Percentiles rank a stretch among this genome's conserved stretches.
Evolutionary conservation across 2,888 invertebrate genomes (phyloP).

Genomic region (Chaitophorus viminalis): DNA sequence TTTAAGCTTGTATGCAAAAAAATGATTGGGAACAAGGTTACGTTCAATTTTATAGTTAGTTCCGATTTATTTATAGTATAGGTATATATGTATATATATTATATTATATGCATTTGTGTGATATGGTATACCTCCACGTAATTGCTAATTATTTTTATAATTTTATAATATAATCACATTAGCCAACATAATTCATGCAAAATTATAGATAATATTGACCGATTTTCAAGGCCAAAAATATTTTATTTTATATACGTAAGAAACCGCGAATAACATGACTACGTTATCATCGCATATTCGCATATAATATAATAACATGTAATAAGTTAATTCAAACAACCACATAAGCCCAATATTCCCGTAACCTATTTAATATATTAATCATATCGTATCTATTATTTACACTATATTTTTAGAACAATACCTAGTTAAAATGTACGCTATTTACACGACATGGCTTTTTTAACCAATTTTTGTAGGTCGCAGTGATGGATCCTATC

Average conservation of each 20-base stretch:
- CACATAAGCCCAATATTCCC: not conserved
- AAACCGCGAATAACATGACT: not conserved
- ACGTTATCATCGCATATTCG: too few relatives aligned
- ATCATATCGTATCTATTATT: not conserved
- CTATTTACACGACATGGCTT: too few relatives aligned
- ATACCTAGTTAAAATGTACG: too few relatives aligned
- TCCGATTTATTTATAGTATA: not conserved
- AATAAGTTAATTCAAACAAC: too few relatives aligned
- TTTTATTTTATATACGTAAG: not conserved
- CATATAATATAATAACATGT: too few relatives aligned
- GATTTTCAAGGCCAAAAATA: slow-evolving; percentile 19
- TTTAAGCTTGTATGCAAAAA: slow-evolving; percentile 11
- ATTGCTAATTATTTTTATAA: slow-evolving; percentile 36
- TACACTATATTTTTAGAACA: not conserved
- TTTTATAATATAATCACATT: not conserved
- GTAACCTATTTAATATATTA: not conserved
- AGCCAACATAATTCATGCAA: slow-evolving; percentile 3
- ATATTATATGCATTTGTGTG: not conserved
- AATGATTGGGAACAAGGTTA: slow-evolving; percentile 26
- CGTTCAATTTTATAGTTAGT: slow-evolving; percentile 5
- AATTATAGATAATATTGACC: not conserved
- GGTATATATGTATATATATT: not conserved
- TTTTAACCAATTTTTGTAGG: too few relatives aligned
- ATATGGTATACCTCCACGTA: slow-evolving; percentile 17
- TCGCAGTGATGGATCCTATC: too few relatives aligned